These are phyloP conservation scores for Phortica okadai DNA, from an alignment of 2,888 invertebrate genomes.

Conservation along the genomic window DNA sequence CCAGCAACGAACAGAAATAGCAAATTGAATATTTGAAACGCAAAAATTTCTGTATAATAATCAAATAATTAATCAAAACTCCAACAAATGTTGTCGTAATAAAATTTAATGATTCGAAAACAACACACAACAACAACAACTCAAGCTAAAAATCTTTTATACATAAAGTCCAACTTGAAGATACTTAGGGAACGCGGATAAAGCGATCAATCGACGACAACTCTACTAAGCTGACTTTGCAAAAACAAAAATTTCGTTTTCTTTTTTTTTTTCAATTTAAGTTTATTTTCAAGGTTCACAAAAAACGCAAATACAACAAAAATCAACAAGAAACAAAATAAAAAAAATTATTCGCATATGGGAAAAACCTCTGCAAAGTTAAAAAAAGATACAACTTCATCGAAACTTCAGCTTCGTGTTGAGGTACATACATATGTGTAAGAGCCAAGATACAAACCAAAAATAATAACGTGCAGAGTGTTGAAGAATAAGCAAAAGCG, in stretches of 20 bases:
- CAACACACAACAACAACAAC: not conserved
- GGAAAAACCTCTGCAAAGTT: not conserved
- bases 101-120: not conserved
- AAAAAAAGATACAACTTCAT: not conserved
- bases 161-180: not conserved
- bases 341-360: not conserved
- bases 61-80: not conserved
- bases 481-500: not conserved
- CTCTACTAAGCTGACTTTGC: slow-evolving; percentile 30
- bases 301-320: not conserved
- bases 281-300: slow-evolving; percentile 27
- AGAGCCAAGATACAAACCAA: not conserved
- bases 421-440: no score
- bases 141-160: slow-evolving; percentile 11
- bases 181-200: not conserved
- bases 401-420: no score
- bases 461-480: not conserved
- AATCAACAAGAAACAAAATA: not conserved
- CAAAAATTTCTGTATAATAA: not conserved
- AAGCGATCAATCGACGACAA: slow-evolving; percentile 2
- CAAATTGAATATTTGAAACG: not conserved
- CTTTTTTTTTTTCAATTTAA: slow-evolving; percentile 7
- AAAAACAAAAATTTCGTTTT: slow-evolving; percentile 42
- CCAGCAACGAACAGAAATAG: not conserved
- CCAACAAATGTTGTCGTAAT: slow-evolving; percentile 3